Evolutionary conservation across 2,888 invertebrate species (phyloP).

Genomic region (Bellardia pandia): DNA sequence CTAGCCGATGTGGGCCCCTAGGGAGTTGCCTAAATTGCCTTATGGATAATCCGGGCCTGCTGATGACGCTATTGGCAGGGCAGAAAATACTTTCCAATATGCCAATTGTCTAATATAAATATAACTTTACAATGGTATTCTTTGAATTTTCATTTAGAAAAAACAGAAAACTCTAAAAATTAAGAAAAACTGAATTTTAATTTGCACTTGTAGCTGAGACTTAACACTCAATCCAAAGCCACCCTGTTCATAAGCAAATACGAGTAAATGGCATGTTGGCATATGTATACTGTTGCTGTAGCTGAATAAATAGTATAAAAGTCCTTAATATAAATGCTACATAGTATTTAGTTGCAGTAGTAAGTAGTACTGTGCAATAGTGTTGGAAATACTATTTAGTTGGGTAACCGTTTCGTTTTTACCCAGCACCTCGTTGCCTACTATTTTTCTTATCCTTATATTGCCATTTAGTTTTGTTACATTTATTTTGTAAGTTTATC

Average conservation of each 20-base stretch:
- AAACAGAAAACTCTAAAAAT: too few relatives aligned
- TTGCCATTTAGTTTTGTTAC: conserved; percentile 45
- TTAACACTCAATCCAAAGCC: background rate
- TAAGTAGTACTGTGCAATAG: background rate
- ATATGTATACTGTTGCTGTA: conserved; percentile 32
- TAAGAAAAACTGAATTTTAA: too few relatives aligned
- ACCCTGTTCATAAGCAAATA: background rate
- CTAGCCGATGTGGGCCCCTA: too few relatives aligned
- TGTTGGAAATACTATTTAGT: background rate
- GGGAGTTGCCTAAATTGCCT: too few relatives aligned
- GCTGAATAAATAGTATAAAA: conserved; percentile 50
- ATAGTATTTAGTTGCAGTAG: conserved; percentile 26
- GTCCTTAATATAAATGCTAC: conserved; percentile 63
- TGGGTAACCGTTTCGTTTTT: conserved; percentile 13
- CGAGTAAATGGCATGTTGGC: background rate
- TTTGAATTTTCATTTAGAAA: too few relatives aligned
- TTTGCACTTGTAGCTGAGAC: background rate
- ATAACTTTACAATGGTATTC: too few relatives aligned
- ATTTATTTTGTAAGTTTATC: conserved; percentile 41
- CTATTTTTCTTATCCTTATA: conserved; percentile 33
- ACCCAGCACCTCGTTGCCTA: too few relatives aligned
- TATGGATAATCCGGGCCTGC: too few relatives aligned
- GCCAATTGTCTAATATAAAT: too few relatives aligned
- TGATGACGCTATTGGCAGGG: too few relatives aligned
- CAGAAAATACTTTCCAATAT: too few relatives aligned